Evolutionary conservation across 92 coral and sea anemone species (phyloP).

Genomic region (Muricea muricata): DNA sequence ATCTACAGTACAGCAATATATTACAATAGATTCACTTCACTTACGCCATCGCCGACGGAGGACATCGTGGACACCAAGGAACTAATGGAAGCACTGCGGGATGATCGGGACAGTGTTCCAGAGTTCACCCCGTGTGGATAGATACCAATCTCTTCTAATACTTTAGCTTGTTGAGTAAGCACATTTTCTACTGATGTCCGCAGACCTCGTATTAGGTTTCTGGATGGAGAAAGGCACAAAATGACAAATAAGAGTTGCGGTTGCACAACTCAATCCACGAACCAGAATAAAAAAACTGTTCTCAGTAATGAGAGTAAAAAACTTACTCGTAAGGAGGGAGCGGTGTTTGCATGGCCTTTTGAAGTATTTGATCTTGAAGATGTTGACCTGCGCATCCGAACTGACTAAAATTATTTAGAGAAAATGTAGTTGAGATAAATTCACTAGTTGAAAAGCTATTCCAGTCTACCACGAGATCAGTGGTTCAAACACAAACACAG

Average conservation of each 20-base stretch:
- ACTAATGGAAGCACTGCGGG: conserved; percentile 79
- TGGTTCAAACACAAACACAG: too few species aligned
- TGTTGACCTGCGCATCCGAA: conserved; percentile 97
- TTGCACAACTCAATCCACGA: too few species aligned
- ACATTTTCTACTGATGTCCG: conserved; percentile 39
- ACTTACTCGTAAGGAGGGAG: conserved; percentile 97
- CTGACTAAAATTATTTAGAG: conserved; percentile 70
- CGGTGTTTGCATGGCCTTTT: conserved; percentile 83
- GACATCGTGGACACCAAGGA: conserved; percentile 90
- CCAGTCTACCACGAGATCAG: too few species aligned
- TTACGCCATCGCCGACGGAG: conserved; percentile 81
- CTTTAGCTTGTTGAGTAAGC: conserved; percentile 28
- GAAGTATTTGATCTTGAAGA: conserved; percentile 84
- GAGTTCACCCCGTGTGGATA: conserved; percentile 24
- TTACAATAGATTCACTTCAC: too few species aligned
- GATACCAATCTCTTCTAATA: conserved; percentile 30
- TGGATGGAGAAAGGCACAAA: background rate
- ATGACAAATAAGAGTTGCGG: background rate
- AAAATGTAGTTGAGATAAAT: too few species aligned
- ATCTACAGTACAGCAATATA: too few species aligned
- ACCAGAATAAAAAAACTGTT: too few species aligned
- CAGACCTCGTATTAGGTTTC: conserved; percentile 9
- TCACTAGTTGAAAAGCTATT: too few species aligned
- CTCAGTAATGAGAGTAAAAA: too few species aligned
- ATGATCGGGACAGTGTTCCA: conserved; percentile 62